phyloP scores from a whole-genome alignment of 2,113 vertebrate species.

The Ageneiosus marmoratus region DNA sequence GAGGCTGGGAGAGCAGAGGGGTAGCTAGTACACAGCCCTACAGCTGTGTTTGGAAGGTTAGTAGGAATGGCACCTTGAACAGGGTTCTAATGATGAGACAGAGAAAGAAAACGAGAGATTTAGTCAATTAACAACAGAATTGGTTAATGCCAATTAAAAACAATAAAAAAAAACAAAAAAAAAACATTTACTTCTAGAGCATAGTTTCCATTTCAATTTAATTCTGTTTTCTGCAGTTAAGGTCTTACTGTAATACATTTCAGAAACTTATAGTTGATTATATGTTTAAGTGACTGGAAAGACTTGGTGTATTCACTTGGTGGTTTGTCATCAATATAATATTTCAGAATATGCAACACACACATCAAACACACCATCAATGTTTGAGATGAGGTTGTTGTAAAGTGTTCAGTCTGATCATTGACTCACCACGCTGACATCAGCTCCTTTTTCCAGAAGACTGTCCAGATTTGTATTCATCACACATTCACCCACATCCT shows the following conservation, averaged over 20 bases:
- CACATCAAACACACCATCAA: background rate
- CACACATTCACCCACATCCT: conserved; percentile 88
- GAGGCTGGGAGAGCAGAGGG: conserved; percentile 80
- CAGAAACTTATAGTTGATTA: background rate
- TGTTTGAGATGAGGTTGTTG: background rate
- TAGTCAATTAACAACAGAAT: background rate
- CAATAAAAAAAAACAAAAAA: background rate
- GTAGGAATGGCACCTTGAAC: conserved; percentile 88
- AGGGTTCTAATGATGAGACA: conserved; percentile 66
- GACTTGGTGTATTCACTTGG: background rate
- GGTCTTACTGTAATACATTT: background rate
- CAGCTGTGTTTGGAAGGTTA: conserved; percentile 85
- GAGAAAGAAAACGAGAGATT: background rate
- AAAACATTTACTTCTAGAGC: background rate
- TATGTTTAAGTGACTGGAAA: background rate
- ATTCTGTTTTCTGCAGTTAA: background rate
- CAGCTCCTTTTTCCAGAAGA: conserved; percentile 83
- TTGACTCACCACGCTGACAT: conserved; percentile 81
- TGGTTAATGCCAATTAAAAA: background rate
- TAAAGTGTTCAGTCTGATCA: background rate
- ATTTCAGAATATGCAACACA: background rate
- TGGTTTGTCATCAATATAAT: background rate
- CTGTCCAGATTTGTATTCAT: conserved; percentile 88
- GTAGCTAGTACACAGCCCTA: conserved; percentile 79
- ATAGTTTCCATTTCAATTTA: background rate